Percentiles rank a stretch among this genome's conserved stretches.
Conservation (phyloP, 1,140 invertebrate species). For the Euwallacea similis region DNA sequence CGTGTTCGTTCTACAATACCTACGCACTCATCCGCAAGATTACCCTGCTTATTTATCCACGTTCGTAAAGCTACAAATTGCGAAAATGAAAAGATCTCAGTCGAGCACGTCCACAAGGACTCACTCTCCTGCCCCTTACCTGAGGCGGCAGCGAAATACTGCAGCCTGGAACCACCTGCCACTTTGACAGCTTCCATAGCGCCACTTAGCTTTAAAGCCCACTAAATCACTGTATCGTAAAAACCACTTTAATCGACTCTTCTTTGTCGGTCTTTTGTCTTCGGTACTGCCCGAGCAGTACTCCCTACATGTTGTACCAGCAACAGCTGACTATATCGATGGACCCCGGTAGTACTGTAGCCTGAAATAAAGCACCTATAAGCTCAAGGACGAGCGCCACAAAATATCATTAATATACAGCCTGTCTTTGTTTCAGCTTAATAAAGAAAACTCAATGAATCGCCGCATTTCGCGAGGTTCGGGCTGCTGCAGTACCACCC, state of each 20-base stretch:
- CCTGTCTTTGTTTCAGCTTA: too few species aligned
- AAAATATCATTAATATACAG: too few species aligned
- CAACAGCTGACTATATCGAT: constrained; percentile 13
- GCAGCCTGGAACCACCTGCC: constrained; percentile 35
- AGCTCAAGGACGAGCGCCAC: constrained; percentile 6
- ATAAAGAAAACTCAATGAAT: too few species aligned
- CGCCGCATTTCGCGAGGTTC: too few species aligned
- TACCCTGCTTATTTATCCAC: too few species aligned
- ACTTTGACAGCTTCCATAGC: constrained; percentile 22
- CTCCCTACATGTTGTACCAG: constrained; percentile 9
- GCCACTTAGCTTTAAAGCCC: not conserved
- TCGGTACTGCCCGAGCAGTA: not conserved
- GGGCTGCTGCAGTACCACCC: too few species aligned
- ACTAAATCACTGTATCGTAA: not conserved
- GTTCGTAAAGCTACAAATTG: too few species aligned
- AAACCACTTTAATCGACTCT: not conserved
- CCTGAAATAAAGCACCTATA: constrained; percentile 19
- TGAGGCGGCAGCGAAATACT: constrained; percentile 39
- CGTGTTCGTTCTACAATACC: too few species aligned
- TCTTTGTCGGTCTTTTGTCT: not conserved
- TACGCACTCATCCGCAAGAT: too few species aligned
- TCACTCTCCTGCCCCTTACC: constrained; percentile 15
- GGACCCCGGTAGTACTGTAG: constrained; percentile 12
- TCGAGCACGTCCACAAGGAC: too few species aligned
- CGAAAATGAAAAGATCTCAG: too few species aligned